phyloP scores from a whole-genome alignment of 2,797 vertebrate genomes.

The Liparis tanakae region DNA sequence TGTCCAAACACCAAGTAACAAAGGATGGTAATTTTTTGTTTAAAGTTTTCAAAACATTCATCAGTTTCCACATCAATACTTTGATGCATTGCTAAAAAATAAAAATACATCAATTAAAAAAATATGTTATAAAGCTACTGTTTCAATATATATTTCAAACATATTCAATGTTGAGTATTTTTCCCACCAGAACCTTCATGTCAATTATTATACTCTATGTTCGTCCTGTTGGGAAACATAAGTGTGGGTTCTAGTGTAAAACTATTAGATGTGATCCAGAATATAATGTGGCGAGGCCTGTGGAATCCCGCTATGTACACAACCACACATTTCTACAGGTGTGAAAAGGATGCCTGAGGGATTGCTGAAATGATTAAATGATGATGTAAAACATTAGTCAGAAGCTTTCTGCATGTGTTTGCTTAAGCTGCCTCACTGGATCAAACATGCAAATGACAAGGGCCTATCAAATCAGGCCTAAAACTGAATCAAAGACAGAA shows the following conservation, averaged over 20 bases:
- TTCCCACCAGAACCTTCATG: background rate
- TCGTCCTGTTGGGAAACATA: background rate
- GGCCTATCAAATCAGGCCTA: background rate
- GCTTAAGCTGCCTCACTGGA: background rate
- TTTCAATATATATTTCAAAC: background rate
- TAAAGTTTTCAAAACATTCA: background rate
- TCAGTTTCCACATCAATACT: background rate
- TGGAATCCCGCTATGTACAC: background rate
- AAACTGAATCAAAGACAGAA: background rate
- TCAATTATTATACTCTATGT: background rate
- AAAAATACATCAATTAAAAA: background rate
- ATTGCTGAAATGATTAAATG: background rate
- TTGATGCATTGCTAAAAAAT: background rate
- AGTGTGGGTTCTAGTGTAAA: background rate
- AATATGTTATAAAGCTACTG: background rate
- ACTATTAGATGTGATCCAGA: background rate
- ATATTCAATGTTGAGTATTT: background rate
- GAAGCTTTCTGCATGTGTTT: background rate
- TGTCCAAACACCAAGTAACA: constrained; percentile 43
- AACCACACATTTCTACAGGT: background rate
- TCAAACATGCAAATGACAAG: background rate
- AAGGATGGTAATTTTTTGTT: constrained; percentile 28
- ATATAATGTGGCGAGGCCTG: background rate
- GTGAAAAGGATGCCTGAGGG: background rate
- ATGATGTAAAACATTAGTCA: background rate